A percentile compares a stretch with the other conserved stretches of the same genome.
These are phyloP conservation scores for Camponotus pennsylvanicus DNA, from an alignment of 1,140 invertebrate species.

Conservation along the genomic window DNA sequence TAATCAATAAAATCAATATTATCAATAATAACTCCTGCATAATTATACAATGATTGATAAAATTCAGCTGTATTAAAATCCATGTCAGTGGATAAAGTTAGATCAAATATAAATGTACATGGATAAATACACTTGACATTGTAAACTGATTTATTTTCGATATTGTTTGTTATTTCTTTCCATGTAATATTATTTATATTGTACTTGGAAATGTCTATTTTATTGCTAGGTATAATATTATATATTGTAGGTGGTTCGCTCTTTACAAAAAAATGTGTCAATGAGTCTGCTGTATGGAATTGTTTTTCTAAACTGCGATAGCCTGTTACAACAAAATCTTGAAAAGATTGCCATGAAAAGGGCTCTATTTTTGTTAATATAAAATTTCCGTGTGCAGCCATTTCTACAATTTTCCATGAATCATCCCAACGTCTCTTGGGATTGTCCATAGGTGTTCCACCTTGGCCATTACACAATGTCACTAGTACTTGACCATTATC, in stretches of 20 bases:
- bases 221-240: slow-evolving; percentile 67
- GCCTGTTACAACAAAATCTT: slow-evolving; percentile 85
- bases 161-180: slow-evolving; percentile 54
- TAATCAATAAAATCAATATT: slow-evolving; percentile 77
- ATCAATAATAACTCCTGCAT: slow-evolving; percentile 80
- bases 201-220: slow-evolving; percentile 44
- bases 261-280: slow-evolving; percentile 85
- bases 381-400: slow-evolving; percentile 87
- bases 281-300: slow-evolving; percentile 86
- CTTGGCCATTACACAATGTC: slow-evolving; percentile 88
- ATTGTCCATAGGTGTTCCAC: slow-evolving; percentile 87
- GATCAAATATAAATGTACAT: slow-evolving; percentile 80
- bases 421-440: slow-evolving; percentile 87
- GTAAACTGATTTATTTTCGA: background rate
- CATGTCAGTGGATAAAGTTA: slow-evolving; percentile 76
- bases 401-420: slow-evolving; percentile 89
- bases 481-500: slow-evolving; percentile 85
- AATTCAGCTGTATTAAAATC: slow-evolving; percentile 77
- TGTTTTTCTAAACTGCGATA: slow-evolving; percentile 87
- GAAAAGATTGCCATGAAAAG: slow-evolving; percentile 83
- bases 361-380: slow-evolving; percentile 84
- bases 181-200: slow-evolving; percentile 56
- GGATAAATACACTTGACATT: slow-evolving; percentile 70
- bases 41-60: slow-evolving; percentile 79
- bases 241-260: slow-evolving; percentile 45